Percentiles rank a stretch among this genome's conserved stretches.
These are phyloP conservation scores for Torymus texanus DNA, from an alignment of 2,888 invertebrate species.

Conservation along the genomic window DNA sequence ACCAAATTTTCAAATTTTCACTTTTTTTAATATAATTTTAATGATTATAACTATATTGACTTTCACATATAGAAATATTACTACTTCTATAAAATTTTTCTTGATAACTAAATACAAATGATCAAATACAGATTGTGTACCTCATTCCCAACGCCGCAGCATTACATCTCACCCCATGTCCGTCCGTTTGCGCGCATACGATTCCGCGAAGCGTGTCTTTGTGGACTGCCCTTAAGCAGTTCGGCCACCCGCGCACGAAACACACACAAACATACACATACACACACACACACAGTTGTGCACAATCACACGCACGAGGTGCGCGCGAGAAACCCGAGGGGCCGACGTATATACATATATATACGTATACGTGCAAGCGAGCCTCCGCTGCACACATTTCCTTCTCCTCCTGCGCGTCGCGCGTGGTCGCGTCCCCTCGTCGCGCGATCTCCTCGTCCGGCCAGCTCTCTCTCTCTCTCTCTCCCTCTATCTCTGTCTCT, in stretches of 20 bases:
- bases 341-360: slow-evolving; percentile 16
- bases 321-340: slow-evolving; percentile 56
- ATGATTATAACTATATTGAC: no score
- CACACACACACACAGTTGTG: slow-evolving; percentile 59
- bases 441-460: neutral
- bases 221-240: slow-evolving; percentile 29
- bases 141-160: no score
- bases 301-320: slow-evolving; percentile 61
- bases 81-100: no score
- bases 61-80: no score
- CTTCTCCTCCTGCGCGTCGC: neutral
- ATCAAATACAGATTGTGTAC: no score
- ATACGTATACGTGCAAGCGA: slow-evolving; percentile 54
- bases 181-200: no score
- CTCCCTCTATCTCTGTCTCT: slow-evolving; percentile 53
- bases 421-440: neutral
- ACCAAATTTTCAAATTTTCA: no score
- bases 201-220: neutral
- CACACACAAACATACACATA: slow-evolving; percentile 60
- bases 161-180: no score
- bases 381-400: slow-evolving; percentile 50
- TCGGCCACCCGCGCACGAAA: slow-evolving; percentile 53
- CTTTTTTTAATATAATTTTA: no score
- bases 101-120: no score
- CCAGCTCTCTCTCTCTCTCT: slow-evolving; percentile 29